A percentile compares a stretch with the other conserved stretches of the same genome.
Evolutionary conservation across 1,140 invertebrate species (phyloP).

Genomic region (Idris sp.): DNA sequence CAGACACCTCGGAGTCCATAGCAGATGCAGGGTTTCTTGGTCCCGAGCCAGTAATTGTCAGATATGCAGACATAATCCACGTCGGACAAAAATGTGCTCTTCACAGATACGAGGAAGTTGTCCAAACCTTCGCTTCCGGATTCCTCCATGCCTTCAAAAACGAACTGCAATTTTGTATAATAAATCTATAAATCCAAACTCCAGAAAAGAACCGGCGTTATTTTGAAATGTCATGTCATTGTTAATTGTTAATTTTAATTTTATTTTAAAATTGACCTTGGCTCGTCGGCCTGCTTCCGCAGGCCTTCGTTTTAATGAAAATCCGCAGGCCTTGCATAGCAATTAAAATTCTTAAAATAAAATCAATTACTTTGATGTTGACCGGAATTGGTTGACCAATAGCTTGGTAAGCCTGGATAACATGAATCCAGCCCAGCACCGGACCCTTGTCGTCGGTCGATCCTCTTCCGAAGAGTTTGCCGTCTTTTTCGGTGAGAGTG

Average conservation of each 20-base stretch:
- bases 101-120: conserved; percentile 86
- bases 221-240: no score
- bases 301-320: no score
- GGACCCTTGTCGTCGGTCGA: conserved; percentile 97
- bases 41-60: conserved; percentile 99
- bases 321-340: no score
- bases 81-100: conserved; percentile 88
- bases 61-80: conserved; percentile 98
- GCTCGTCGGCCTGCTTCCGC: no score
- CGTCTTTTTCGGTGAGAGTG: conserved; percentile 90
- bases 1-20: conserved; percentile 96
- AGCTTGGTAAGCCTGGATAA: conserved; percentile 91
- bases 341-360: no score
- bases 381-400: conserved; percentile 88
- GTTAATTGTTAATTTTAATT: no score
- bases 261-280: no score
- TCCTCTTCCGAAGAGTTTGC: conserved; percentile 94
- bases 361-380: conserved; percentile 88
- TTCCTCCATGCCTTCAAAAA: conserved; percentile 99
- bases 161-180: conserved; percentile 89
- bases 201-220: no score
- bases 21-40: conserved; percentile 96
- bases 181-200: no score
- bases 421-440: conserved; percentile 95
- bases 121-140: conserved; percentile 97